phyloP scores from a whole-genome alignment of 1,140 invertebrate genomes.

The Notospermus geniculatus region DNA sequence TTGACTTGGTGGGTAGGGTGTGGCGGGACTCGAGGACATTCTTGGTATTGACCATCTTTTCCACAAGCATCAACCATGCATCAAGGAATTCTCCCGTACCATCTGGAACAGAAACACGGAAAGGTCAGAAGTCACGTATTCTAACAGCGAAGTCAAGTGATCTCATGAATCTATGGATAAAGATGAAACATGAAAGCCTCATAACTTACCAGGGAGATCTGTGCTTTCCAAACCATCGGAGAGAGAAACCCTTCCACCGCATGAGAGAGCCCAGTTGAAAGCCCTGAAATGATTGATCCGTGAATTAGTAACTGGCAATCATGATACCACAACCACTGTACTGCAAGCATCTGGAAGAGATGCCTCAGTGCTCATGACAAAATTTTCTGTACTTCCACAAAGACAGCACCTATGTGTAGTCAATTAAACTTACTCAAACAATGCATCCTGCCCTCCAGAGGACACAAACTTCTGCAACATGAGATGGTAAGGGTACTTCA shows the following conservation, averaged over 20 bases:
- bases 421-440: slow-evolving; percentile 66
- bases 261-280: slow-evolving; percentile 75
- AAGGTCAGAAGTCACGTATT: background rate
- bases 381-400: no score
- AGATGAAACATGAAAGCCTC: background rate
- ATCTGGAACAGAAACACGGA: slow-evolving; percentile 30
- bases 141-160: background rate
- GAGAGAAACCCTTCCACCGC: slow-evolving; percentile 62
- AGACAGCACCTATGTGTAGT: background rate
- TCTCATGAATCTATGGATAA: no score
- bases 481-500: slow-evolving; percentile 81
- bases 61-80: slow-evolving; percentile 79
- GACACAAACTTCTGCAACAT: slow-evolving; percentile 84
- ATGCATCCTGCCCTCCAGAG: slow-evolving; percentile 72
- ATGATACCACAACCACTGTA: no score
- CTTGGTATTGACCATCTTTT: slow-evolving; percentile 87
- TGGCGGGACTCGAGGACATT: slow-evolving; percentile 80
- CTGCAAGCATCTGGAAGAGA: no score
- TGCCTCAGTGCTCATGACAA: no score
- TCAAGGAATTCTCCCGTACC: slow-evolving; percentile 72
- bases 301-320: no score
- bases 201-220: slow-evolving; percentile 58
- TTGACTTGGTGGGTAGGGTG: slow-evolving; percentile 63
- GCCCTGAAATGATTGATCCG: no score
- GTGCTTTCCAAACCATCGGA: slow-evolving; percentile 65